Evolutionary conservation across 2,113 vertebrate species (phyloP).

Genomic region (Istiophorus platypterus): DNA sequence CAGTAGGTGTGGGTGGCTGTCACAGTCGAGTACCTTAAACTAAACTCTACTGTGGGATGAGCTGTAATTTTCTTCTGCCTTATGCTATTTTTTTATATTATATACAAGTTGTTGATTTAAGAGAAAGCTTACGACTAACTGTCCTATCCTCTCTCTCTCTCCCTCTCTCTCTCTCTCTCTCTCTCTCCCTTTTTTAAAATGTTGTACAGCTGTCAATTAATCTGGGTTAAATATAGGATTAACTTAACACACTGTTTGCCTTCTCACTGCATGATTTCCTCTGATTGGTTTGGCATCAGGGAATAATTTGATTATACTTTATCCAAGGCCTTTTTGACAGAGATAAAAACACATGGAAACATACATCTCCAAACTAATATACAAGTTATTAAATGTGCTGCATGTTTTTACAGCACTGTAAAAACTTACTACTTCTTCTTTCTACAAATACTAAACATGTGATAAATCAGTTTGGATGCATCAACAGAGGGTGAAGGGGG

Average conservation of each 20-base stretch:
- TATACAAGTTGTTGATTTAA: conserved; percentile 3
- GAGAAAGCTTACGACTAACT: not conserved
- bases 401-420: not conserved
- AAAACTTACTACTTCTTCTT: not conserved
- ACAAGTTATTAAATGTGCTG: not conserved
- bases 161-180: too few species aligned
- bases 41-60: not conserved
- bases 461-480: conserved; percentile 7
- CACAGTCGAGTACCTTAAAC: not conserved
- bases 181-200: conserved; percentile 7
- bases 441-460: conserved; percentile 15
- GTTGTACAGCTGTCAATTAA: conserved; percentile 48
- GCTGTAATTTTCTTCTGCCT: not conserved
- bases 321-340: not conserved
- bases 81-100: not conserved
- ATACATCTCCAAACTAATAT: conserved; percentile 1
- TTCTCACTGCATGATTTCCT: conserved; percentile 37
- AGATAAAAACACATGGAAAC: conserved; percentile 28
- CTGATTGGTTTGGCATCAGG: conserved; percentile 13
- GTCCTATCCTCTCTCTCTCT: not conserved
- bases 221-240: conserved; percentile 63
- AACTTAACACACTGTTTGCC: conserved; percentile 32
- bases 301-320: conserved; percentile 8
- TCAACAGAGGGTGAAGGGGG: not conserved
- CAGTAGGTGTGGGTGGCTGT: not conserved